phyloP scores from a whole-genome alignment of 2,888 invertebrate species.

The Tipula unca region DNA sequence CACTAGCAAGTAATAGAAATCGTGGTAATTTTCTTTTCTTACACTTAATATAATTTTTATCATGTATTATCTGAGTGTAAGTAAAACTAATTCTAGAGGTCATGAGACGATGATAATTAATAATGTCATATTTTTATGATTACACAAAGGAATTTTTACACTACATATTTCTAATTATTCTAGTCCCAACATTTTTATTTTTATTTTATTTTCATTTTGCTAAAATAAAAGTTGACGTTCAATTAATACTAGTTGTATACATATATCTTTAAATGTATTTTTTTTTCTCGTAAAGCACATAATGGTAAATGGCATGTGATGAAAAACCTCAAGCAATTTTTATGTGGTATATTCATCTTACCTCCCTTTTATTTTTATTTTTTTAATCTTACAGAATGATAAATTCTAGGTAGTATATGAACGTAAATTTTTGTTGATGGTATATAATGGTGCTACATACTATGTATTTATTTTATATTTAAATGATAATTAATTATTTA shows the following conservation, averaged over 20 bases:
- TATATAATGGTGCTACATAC: background rate
- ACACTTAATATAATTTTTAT: background rate
- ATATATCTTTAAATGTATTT: background rate
- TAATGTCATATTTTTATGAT: background rate
- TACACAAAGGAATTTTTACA: constrained; percentile 8
- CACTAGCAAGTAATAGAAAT: background rate
- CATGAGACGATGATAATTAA: background rate
- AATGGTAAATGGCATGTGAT: background rate
- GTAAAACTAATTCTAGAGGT: background rate
- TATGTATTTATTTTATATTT: background rate
- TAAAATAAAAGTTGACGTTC: background rate
- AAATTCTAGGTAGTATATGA: background rate
- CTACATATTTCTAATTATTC: background rate
- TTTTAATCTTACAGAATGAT: background rate
- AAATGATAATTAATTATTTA: background rate
- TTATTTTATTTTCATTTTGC: background rate
- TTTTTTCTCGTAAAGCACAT: background rate
- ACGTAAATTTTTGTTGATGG: background rate
- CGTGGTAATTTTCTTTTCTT: background rate
- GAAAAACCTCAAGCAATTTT: constrained; percentile 4
- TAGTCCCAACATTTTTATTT: background rate
- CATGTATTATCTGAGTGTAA: background rate
- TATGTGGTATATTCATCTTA: background rate
- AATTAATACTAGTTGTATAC: background rate
- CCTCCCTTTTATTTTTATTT: background rate